These are phyloP conservation scores for Pachypanchax playfairii DNA, from an alignment of 2,113 vertebrate species.

Conservation along the genomic window DNA sequence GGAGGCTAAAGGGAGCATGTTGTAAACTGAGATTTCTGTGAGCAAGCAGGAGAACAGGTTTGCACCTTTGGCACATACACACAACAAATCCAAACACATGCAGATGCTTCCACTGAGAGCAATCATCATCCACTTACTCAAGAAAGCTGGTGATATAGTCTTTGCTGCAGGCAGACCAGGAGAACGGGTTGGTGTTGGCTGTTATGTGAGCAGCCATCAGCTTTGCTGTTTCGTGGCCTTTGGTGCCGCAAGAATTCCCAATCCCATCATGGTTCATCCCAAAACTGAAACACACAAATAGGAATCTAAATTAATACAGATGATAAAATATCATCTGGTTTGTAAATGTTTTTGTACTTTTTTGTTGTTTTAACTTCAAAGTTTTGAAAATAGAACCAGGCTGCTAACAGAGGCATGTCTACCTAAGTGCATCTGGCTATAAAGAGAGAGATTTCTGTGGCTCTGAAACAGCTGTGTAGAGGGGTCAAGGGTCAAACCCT, in stretches of 20 bases:
- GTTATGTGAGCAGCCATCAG: constrained; percentile 99
- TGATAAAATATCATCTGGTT: neutral
- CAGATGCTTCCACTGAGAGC: constrained; percentile 19
- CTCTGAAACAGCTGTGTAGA: constrained; percentile 80
- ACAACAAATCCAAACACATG: constrained; percentile 19
- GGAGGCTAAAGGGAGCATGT: constrained; percentile 35
- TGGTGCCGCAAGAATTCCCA: constrained; percentile 97
- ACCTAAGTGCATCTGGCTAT: constrained; percentile 42
- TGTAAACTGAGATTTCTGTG: constrained; percentile 47
- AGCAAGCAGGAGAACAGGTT: constrained; percentile 39
- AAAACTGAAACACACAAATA: constrained; percentile 83
- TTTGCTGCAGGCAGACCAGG: constrained; percentile 98
- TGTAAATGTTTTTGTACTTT: neutral
- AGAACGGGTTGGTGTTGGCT: constrained; percentile 98
- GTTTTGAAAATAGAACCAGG: constrained; percentile 16
- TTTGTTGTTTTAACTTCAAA: neutral
- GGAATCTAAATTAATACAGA: constrained; percentile 6
- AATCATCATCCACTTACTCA: constrained; percentile 90
- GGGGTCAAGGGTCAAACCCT: constrained; percentile 76
- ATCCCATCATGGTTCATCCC: constrained; percentile 99
- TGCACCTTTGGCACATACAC: constrained; percentile 27
- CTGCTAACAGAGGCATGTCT: constrained; percentile 24
- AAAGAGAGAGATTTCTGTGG: constrained; percentile 51
- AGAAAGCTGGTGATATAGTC: constrained; percentile 99
- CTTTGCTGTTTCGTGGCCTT: constrained; percentile 98